These are phyloP conservation scores for Clivina fossor DNA, from an alignment of 2,888 invertebrate genomes.

Conservation along the genomic window DNA sequence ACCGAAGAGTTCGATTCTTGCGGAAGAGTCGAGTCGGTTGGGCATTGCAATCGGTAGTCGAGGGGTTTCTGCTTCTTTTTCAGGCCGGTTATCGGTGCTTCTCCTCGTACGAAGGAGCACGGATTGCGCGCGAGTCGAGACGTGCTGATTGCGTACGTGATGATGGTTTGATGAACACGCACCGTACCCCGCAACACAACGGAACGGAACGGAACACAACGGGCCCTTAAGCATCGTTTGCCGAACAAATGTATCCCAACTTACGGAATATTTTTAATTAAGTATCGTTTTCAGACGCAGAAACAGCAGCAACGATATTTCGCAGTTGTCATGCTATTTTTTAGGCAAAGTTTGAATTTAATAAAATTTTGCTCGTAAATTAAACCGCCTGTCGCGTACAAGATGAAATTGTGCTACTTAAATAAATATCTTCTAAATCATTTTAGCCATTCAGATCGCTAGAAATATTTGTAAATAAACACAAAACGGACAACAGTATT, in stretches of 20 bases:
- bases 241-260: conserved; percentile 19
- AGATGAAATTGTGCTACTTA: too few relatives aligned
- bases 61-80: too few relatives aligned
- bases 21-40: too few relatives aligned
- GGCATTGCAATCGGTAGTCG: too few relatives aligned
- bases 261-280: conserved; percentile 22
- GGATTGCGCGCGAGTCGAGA: neutral
- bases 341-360: conserved; percentile 21
- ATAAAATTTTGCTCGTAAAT: conserved; percentile 24
- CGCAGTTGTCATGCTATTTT: conserved; percentile 22
- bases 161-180: conserved; percentile 9
- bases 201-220: too few relatives aligned
- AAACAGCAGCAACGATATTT: conserved; percentile 18
- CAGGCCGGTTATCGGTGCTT: conserved; percentile 1
- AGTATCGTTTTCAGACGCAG: conserved; percentile 19
- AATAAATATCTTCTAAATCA: too few relatives aligned
- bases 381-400: conserved; percentile 18
- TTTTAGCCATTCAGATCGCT: too few relatives aligned
- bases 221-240: too few relatives aligned
- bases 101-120: neutral
- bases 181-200: neutral
- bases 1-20: too few relatives aligned
- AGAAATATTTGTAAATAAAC: too few relatives aligned
- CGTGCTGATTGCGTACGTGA: conserved; percentile 10
- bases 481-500: too few relatives aligned